Evolutionary conservation across 2,797 vertebrate genomes (phyloP).

Genomic region (Arnoldichthys spilopterus): DNA sequence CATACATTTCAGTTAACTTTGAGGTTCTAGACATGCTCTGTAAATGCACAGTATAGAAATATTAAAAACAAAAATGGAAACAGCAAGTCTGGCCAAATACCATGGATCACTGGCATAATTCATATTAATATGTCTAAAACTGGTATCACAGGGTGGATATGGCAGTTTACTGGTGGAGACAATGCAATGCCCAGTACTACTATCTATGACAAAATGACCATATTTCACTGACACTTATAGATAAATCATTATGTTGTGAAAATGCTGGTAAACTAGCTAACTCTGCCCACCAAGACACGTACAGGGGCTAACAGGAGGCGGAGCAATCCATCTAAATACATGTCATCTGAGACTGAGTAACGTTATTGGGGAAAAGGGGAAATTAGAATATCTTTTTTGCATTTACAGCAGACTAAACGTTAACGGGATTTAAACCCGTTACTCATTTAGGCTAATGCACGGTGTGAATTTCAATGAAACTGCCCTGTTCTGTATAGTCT

Average conservation of each 20-base stretch:
- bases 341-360: not conserved
- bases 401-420: not conserved
- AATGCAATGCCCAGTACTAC: no score
- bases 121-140: no score
- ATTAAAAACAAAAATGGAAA: not conserved
- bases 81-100: no score
- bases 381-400: not conserved
- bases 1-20: not conserved
- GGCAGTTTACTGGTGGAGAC: no score
- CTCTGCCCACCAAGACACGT: not conserved
- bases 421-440: not conserved
- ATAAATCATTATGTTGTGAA: not conserved
- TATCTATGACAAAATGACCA: no score
- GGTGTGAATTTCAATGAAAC: not conserved
- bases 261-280: not conserved
- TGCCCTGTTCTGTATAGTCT: not conserved
- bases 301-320: slow-evolving; percentile 4
- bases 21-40: not conserved
- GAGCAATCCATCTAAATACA: not conserved
- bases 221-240: not conserved
- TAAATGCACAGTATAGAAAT: not conserved
- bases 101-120: no score
- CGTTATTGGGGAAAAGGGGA: not conserved
- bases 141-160: no score
- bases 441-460: no score